These are phyloP conservation scores for Hypomecis atomaria DNA, from an alignment of 2,888 invertebrate genomes.

Conservation along the genomic window DNA sequence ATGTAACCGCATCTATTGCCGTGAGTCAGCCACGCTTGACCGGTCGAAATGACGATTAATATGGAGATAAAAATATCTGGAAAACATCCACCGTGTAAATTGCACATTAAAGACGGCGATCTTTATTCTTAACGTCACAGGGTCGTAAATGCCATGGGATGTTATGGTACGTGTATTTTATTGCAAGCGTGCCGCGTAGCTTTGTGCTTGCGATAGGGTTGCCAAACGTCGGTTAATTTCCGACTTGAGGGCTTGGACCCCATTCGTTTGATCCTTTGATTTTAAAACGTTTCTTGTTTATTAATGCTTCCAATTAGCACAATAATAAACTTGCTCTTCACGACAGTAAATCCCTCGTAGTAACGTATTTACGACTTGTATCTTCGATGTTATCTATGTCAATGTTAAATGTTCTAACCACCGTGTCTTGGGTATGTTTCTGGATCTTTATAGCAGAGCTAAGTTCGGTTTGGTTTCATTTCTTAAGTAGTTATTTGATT, in stretches of 20 bases:
- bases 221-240: conserved; percentile 2
- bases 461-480: too few species aligned
- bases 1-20: conserved; percentile 35
- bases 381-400: too few species aligned
- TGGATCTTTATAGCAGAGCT: too few species aligned
- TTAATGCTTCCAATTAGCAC: too few species aligned
- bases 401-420: too few species aligned
- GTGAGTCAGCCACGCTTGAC: conserved; percentile 52
- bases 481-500: too few species aligned
- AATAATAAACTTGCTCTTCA: too few species aligned
- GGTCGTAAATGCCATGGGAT: conserved; percentile 37
- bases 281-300: too few species aligned
- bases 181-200: conserved; percentile 40
- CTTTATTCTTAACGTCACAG: conserved; percentile 38
- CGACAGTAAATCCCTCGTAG: too few species aligned
- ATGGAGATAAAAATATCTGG: conserved; percentile 54
- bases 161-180: conserved; percentile 40
- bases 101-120: conserved; percentile 36
- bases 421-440: too few species aligned
- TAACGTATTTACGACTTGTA: too few species aligned
- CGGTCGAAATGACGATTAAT: conserved; percentile 52
- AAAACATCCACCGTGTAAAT: conserved; percentile 50
- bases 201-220: conserved; percentile 17
- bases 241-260: neutral
- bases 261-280: too few species aligned